phyloP scores from a whole-genome alignment of 1,140 invertebrate genomes.

The Chrysomallon squamiferum region DNA sequence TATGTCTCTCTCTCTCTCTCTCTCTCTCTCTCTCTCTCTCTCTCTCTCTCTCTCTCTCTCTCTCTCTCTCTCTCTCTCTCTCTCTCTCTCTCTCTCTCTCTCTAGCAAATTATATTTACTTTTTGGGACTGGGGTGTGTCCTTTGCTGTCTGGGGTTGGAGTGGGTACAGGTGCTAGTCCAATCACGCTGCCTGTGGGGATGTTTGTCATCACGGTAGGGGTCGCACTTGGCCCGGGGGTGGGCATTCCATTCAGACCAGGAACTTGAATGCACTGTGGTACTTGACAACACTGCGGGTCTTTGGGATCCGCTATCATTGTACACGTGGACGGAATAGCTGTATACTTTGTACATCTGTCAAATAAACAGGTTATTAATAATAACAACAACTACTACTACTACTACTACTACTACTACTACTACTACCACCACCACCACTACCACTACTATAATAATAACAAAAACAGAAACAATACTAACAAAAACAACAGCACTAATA shows the following conservation, averaged over 20 bases:
- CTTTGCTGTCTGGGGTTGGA: slow-evolving; percentile 21
- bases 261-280: slow-evolving; percentile 34
- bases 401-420: no score
- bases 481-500: no score
- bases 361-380: neutral
- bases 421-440: no score
- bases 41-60: no score
- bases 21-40: neutral
- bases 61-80: no score
- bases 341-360: slow-evolving; percentile 42
- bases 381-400: no score
- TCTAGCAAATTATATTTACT: no score
- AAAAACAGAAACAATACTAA: no score
- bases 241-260: slow-evolving; percentile 15
- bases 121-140: slow-evolving; percentile 13
- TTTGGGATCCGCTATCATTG: slow-evolving; percentile 25
- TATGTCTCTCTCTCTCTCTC: no score
- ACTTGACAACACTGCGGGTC: slow-evolving; percentile 28
- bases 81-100: no score
- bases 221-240: slow-evolving; percentile 22
- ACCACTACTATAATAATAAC: no score
- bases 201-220: slow-evolving; percentile 27
- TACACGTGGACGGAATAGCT: slow-evolving; percentile 31
- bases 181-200: slow-evolving; percentile 26
- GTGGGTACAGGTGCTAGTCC: slow-evolving; percentile 31